Evolutionary conservation across 1,140 invertebrate species (phyloP), one percentile per base, ranked within the genome.

Genomic region (Drosophila mauritiana): DNA sequence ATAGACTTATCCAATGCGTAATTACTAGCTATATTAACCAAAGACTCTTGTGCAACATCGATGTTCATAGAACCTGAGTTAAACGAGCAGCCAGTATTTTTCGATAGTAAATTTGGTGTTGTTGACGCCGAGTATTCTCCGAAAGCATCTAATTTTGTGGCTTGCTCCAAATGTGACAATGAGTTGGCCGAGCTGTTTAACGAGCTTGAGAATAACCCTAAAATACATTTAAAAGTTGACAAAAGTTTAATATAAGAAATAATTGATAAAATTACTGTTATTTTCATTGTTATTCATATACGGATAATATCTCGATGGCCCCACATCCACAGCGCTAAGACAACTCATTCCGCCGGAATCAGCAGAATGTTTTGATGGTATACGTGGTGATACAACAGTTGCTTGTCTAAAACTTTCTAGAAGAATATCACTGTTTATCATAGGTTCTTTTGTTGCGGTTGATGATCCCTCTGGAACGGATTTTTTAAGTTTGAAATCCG

Each of bases 331-430:
- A 10, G 22, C 22, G 52, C 27, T 43, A 17, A 43, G 39, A 40
- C 34, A 27, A 39, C 53, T 43, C 1, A 43, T 17, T 31, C 39
- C 62, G 1, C 42, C 43, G 25, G 55, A 73, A 10, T 75, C 77
- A 8, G 57, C 49, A 13, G 55, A 65, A 55, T 67, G 69, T 22
- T 40, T 56, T 42, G 42, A 49, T n/a, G 62, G 46, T n/a, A 52
- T 42, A 22, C 11, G 22, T 36, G 74, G 57, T 4, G 57, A 64
- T 3, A 45, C 39, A 13, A 88, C 52, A 22, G 31, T 64, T 1
- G 76, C 61, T 42, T 83, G 69, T 61, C 48, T 74, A 12, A 88
- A 69, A 13, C 70, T 84, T 4, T 88, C 84, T 7, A 62, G 36
- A 6, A 88, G 57, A 0, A 77, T 22, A 42, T 88, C 84, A 12